Evolutionary conservation across 1,140 invertebrate genomes (phyloP).

Genomic region (Nephila pilipes): DNA sequence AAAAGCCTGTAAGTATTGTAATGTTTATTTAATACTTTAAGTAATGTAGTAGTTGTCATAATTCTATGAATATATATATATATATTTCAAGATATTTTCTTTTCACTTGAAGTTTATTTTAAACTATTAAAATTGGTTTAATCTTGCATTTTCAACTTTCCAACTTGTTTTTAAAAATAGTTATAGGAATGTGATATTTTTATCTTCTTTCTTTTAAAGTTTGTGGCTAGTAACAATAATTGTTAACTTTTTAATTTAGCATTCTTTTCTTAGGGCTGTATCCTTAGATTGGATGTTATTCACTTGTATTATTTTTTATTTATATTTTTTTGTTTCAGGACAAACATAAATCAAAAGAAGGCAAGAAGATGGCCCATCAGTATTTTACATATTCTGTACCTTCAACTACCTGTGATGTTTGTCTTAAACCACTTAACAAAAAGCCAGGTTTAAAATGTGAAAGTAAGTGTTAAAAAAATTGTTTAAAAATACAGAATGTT

Average conservation of each 20-base stretch:
- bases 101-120: background rate
- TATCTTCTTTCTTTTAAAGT: too few relatives aligned
- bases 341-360: constrained; percentile 83
- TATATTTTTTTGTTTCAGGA: constrained; percentile 82
- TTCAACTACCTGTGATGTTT: constrained; percentile 89
- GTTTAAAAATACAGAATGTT: too few relatives aligned
- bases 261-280: too few relatives aligned
- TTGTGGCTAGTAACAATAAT: too few relatives aligned
- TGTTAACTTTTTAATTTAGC: too few relatives aligned
- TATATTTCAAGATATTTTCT: background rate
- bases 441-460: constrained; percentile 89
- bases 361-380: constrained; percentile 86
- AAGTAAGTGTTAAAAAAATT: constrained; percentile 83
- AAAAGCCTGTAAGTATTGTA: constrained; percentile 87
- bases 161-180: background rate
- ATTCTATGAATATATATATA: too few relatives aligned
- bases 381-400: constrained; percentile 89
- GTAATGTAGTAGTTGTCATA: too few relatives aligned
- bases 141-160: background rate
- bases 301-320: too few relatives aligned
- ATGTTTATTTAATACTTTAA: background rate
- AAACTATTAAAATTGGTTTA: too few relatives aligned
- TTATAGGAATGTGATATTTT: too few relatives aligned
- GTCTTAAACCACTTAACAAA: constrained; percentile 89
- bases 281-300: too few relatives aligned